These are phyloP conservation scores for Rhagoletis zephyria DNA, from an alignment of 1,140 invertebrate species.

Conservation along the genomic window DNA sequence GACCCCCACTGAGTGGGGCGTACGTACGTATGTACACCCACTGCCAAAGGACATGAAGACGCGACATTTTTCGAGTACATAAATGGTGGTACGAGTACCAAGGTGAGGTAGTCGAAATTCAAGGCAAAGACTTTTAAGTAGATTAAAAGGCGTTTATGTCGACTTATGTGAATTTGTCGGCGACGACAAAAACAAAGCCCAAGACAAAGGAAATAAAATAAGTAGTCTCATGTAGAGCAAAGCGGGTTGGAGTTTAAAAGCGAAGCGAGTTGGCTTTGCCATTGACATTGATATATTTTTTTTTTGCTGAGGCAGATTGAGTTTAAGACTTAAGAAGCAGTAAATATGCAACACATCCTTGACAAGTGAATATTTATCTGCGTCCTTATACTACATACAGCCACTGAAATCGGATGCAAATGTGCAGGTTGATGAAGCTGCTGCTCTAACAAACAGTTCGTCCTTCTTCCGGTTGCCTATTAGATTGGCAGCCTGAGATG, in stretches of 20 bases:
- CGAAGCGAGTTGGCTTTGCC: not conserved
- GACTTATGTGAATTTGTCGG: constrained; percentile 22
- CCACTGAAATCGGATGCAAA: not conserved
- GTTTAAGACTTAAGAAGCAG: not conserved
- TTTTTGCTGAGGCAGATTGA: not conserved
- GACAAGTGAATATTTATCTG: not conserved
- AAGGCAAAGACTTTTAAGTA: constrained; percentile 54
- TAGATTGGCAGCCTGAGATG: not conserved
- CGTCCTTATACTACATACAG: not conserved
- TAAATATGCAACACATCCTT: not conserved
- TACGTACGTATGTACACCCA: not conserved
- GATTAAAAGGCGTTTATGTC: constrained; percentile 55
- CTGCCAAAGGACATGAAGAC: not conserved
- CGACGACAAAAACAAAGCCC: not conserved
- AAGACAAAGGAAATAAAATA: not conserved
- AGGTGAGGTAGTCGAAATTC: constrained; percentile 35
- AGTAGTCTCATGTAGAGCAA: not conserved
- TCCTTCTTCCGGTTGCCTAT: not conserved
- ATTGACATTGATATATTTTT: not conserved
- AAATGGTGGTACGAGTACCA: not conserved
- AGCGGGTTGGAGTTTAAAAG: not conserved
- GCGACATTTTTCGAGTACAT: not conserved
- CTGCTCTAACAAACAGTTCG: not conserved
- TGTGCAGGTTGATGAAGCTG: not conserved
- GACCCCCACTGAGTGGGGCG: not conserved